Base-by-base conservation (phyloP, 92 coral and sea anemone species). In the Epizoanthus stellaris region DNA sequence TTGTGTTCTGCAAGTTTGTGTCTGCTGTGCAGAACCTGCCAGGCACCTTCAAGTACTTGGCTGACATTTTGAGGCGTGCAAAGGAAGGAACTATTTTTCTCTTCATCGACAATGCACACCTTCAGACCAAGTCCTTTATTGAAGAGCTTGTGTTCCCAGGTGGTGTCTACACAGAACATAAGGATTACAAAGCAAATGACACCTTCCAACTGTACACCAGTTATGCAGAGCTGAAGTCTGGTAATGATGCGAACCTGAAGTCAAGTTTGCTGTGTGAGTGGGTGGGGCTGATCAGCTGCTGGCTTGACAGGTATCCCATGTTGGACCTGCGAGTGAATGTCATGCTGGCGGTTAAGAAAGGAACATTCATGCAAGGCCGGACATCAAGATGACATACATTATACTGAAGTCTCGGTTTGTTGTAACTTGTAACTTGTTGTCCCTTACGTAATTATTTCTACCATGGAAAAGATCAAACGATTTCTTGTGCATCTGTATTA, bases 61-160 rank as follows among this genome's bases (percentile, higher is more conserved):
- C 86, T 3, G 93, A 91, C 79, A 68, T 96, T 75, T 87, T 96
- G 52, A 88, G 89, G 70, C 86, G 90, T 2, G 93, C 96, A 4
- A 75, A 86, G 62, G 95, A 95, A 30, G 99, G 99, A 14, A 89
- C 97, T 4, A 63, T 94, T 80, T 96, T 96, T 54, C 97, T 96
- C 53, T 96, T 96, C 85, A 90, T 96, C 81, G 99, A 96, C 90
- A 96, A 96, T 91, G 99, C 99, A 30, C 99, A 96, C 84, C 94
- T 94, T 86, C 98, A 95, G 80, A 95, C 98, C 63, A 96, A 95
- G 82, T 83, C 87, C 45, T 96, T 96, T 58, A 95, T 96, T 60
- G 98, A 96, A 82, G 98, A 93, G 68, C 89, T 96, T 83, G 97
- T 96, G 34, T 96, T 96, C 54, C 97, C 97, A 38, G 87, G 92